Evolutionary conservation across 2,113 vertebrate genomes (phyloP).

Genomic region (Lophochroa leadbeateri): DNA sequence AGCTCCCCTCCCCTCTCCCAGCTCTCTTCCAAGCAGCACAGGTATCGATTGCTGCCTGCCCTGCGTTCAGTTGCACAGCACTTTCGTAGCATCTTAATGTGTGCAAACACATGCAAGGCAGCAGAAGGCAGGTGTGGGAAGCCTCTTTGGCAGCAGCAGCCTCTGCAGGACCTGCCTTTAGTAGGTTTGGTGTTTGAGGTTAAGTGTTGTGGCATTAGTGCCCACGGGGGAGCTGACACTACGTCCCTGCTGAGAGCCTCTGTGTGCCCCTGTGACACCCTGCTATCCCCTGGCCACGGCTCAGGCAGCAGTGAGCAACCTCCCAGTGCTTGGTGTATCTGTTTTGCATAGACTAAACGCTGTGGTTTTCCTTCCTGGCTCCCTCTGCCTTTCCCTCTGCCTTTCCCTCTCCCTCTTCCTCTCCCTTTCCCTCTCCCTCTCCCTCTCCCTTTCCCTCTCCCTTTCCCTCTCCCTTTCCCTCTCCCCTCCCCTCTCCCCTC

Average conservation of each 20-base stretch:
- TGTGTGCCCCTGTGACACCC: fast-evolving
- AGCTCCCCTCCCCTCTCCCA: neutral
- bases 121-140: neutral
- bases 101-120: neutral
- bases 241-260: too few relatives aligned
- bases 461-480: too few relatives aligned
- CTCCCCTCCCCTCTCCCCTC: neutral
- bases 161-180: neutral
- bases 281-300: neutral
- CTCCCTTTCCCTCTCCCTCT: neutral
- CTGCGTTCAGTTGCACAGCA: neutral
- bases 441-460: neutral
- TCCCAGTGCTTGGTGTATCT: neutral
- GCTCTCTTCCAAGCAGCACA: neutral
- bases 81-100: neutral
- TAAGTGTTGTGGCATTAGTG: too few relatives aligned
- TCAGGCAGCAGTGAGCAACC: neutral
- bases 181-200: neutral
- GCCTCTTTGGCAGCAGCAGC: neutral
- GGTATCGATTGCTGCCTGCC: neutral
- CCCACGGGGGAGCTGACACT: fast-evolving
- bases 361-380: neutral
- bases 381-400: neutral
- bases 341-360: neutral
- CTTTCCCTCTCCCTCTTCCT: neutral